These are phyloP conservation scores for Cyrtorhinus lividipennis DNA, from an alignment of 1,140 invertebrate genomes.

Conservation along the genomic window DNA sequence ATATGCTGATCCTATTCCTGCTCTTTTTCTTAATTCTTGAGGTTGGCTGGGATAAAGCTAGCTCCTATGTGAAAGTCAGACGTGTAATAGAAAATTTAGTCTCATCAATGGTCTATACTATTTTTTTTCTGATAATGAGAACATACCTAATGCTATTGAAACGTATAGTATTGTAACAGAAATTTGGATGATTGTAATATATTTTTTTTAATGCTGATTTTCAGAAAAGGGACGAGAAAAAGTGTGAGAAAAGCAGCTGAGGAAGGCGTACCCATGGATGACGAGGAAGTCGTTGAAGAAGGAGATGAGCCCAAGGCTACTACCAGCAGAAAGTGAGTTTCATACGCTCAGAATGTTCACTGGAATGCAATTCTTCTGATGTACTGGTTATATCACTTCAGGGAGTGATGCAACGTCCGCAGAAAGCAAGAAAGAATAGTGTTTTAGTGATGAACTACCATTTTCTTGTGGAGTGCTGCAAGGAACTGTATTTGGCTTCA, in stretches of 20 bases:
- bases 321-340: not conserved
- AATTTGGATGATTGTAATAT: too few species aligned
- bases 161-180: not conserved
- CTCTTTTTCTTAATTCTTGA: too few species aligned
- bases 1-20: too few species aligned
- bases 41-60: too few species aligned
- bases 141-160: not conserved
- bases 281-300: not conserved
- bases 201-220: too few species aligned
- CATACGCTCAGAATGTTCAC: not conserved
- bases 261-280: not conserved
- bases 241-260: slow-evolving; percentile 5
- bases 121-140: not conserved
- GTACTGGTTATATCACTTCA: not conserved
- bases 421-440: not conserved
- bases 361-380: not conserved
- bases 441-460: too few species aligned
- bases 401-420: not conserved
- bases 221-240: slow-evolving; percentile 1
- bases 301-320: not conserved
- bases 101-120: not conserved
- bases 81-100: not conserved
- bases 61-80: not conserved
- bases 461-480: too few species aligned
- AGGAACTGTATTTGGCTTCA: too few species aligned